Base-by-base conservation (phyloP, 2,113 vertebrate species). In the Cyanoderma ruficeps region DNA sequence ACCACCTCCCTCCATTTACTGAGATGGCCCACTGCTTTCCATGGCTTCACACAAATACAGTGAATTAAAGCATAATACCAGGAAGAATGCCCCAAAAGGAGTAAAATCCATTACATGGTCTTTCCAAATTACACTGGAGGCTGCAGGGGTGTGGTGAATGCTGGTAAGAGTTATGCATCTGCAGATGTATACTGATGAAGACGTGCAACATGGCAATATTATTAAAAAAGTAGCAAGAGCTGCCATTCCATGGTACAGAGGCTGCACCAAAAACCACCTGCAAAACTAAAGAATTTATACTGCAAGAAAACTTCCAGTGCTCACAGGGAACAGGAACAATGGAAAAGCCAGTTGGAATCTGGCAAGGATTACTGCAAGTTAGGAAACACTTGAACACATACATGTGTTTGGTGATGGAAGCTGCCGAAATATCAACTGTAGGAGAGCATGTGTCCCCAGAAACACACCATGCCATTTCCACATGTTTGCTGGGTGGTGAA, bases 181-280 rank as follows among this genome's bases (percentile, higher is more conserved):
- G 47, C 39, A 75, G 15, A 9, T 56, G 14, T 8, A 31, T 44
- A 39, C 22, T 56, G 30, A 35, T 60, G 37, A 33, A 75, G 52
- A 28, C 1, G 2, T 30, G 22, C 6, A 13, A 31, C 52, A 28
- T 59, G 35, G 71, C 67, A 81, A 46, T 11, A 20, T 5, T 23
- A 6, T 6, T 22, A 57, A 20, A 17, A 70, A 33, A 5, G 8
- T 2, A 33, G 25, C 10, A 53, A n/a, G 7, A 3, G 0, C 13
- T 75, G 13, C 21, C 67, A 5, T 87, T 81, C 35, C 5, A 0
- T 33, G 8, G 13, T 24, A 22, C 21, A 67, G 50, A 61, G 24
- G 19, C 15, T 72, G 27, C 21, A 10, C 35, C 4, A 1, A 50
- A 92, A 52, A 44, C 10, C 1, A 0, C 11, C 52, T 35, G 21